A percentile compares a stretch with the other conserved stretches of the same genome.
Evolutionary conservation across 2,888 invertebrate genomes (phyloP).

Genomic region (Philopedon plagiatum): DNA sequence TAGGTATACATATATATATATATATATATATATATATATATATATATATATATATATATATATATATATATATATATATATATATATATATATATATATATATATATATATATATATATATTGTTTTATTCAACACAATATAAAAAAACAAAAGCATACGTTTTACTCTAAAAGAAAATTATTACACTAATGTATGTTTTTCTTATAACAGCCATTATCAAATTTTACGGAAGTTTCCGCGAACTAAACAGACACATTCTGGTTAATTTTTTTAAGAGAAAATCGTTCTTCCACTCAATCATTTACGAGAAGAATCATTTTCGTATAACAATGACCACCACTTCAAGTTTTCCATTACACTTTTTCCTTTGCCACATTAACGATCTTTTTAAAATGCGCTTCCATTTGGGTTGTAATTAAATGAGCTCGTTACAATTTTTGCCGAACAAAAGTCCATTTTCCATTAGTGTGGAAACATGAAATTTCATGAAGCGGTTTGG

Average conservation of each 20-base stretch:
- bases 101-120: too few relatives aligned
- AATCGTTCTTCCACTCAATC: background rate
- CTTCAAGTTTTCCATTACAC: conserved; percentile 43
- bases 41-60: too few relatives aligned
- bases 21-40: too few relatives aligned
- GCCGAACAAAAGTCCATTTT: conserved; percentile 46
- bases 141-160: too few relatives aligned
- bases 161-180: too few relatives aligned
- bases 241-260: background rate
- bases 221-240: background rate
- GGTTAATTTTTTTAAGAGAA: background rate
- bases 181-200: too few relatives aligned
- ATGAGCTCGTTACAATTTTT: conserved; percentile 50
- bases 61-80: too few relatives aligned
- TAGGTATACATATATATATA: too few relatives aligned
- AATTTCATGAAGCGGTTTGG: conserved; percentile 39
- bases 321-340: conserved; percentile 35
- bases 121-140: too few relatives aligned
- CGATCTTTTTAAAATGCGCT: conserved; percentile 40
- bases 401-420: conserved; percentile 47
- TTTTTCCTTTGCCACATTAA: conserved; percentile 43
- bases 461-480: conserved; percentile 47
- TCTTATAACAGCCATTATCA: background rate
- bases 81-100: too few relatives aligned
- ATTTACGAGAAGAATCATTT: conserved; percentile 1